Evolutionary conservation across 2,797 vertebrate genomes (phyloP), one percentile per base, ranked within the genome.

Genomic region (Tympanoctomys barrerae): DNA sequence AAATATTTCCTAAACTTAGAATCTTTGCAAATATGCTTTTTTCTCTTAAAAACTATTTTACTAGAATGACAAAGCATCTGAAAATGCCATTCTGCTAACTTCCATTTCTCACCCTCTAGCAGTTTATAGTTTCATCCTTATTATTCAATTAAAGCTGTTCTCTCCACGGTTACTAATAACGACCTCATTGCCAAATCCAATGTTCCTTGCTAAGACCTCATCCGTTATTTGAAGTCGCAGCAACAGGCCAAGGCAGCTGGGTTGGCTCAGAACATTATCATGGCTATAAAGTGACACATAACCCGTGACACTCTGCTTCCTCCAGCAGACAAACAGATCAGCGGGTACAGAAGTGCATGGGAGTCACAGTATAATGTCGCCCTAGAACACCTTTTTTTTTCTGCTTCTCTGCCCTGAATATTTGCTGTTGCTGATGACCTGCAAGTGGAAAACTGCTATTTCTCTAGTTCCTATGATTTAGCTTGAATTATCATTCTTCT

Each of bases 201-300:
- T 94, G 96, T 96, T 94, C 93, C 39, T 79, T 95, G 80, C 84
- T 85, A 71, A 92, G 84, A 70, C 61, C 26, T 96, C 90, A 88
- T 94, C 91, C 94, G 95, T 77, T 96, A 3, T 92, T 85, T 80
- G 90, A 97, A 52, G 90, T 90, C 88, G 91, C 77, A 82, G 83
- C 59, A 57, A 88, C 62, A 91, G 82, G 46, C 78, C 0, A 28
- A 89, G 85, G 77, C 94, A 97, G 95, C 94, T 95, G 96, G 61
- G 80, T 81, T 95, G 89, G 61, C 89, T 96, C 90, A 94, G 77
- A 95, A 87, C 36, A 26, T 89, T 95, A 91, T 95, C 95, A 95
- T 77, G 46, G 89, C 79, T 94, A 78, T 85, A 89, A 97, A 96
- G 92, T 95, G 94, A 91, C 90, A 91, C 90, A 94, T 70, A 93